These are phyloP conservation scores for Nineta flava DNA, from an alignment of 2,888 invertebrate species.

Conservation along the genomic window DNA sequence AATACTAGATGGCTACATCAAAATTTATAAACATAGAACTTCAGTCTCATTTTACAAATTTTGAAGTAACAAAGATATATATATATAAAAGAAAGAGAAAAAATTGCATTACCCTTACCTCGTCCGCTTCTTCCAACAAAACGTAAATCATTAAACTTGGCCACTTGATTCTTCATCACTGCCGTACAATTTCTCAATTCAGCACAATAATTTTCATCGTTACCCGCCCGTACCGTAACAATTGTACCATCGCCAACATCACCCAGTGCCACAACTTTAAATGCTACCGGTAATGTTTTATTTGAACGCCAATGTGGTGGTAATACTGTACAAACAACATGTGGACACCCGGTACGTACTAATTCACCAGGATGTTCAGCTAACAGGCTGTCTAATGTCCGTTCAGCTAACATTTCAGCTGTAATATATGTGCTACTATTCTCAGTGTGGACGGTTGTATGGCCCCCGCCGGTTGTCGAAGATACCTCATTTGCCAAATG, in stretches of 20 bases:
- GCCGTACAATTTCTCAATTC: conserved; percentile 90
- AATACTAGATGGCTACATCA: no score
- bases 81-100: no score
- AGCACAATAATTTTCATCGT: conserved; percentile 96
- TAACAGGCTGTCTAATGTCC: conserved; percentile 71
- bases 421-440: conserved; percentile 50
- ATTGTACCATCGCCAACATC: conserved; percentile 92
- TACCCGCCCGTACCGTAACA: conserved; percentile 91
- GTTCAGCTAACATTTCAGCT: conserved; percentile 75
- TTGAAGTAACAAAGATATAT: no score
- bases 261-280: conserved; percentile 89
- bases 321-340: conserved; percentile 87
- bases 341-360: conserved; percentile 83
- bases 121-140: conserved; percentile 97
- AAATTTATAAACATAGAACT: no score
- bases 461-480: conserved; percentile 38
- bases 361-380: conserved; percentile 86
- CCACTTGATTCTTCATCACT: conserved; percentile 96
- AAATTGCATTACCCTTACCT: conserved; percentile 45
- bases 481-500: conserved; percentile 67
- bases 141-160: conserved; percentile 95
- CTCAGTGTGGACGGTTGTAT: conserved; percentile 9
- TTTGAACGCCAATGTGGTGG: conserved; percentile 97
- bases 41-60: no score
- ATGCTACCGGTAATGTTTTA: conserved; percentile 92